phyloP scores from a whole-genome alignment of 92 coral and sea anemone species.

The Siderastrea siderea region DNA sequence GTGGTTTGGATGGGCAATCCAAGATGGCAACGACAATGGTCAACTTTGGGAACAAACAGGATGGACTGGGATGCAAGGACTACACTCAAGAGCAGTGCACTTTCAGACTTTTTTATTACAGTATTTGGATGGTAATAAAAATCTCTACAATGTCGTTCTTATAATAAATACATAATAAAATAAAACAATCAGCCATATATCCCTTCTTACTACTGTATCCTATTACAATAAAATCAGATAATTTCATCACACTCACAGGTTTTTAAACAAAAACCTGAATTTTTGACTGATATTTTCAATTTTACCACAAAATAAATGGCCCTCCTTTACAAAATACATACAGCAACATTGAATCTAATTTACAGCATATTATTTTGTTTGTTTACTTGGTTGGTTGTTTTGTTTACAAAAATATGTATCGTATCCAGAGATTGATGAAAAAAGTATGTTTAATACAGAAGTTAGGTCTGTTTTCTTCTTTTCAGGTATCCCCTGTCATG shows the following conservation, averaged over 20 bases:
- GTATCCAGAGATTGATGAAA: constrained; percentile 10
- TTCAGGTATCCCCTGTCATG: constrained; percentile 99
- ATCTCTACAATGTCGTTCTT: constrained; percentile 21
- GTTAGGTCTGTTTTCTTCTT: neutral
- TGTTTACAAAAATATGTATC: constrained; percentile 30
- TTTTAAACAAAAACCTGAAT: neutral
- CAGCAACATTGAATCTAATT: neutral
- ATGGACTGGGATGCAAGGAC: no score
- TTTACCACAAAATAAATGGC: neutral
- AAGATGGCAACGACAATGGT: no score
- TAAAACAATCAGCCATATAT: neutral
- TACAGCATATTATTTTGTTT: neutral
- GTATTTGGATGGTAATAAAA: neutral
- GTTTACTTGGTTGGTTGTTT: neutral
- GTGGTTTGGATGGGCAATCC: no score
- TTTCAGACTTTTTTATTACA: neutral
- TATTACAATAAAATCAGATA: neutral
- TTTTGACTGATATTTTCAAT: neutral
- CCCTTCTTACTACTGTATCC: neutral
- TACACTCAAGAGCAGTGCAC: no score
- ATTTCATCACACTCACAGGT: neutral
- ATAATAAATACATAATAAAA: constrained; percentile 30
- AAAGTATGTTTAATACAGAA: constrained; percentile 15
- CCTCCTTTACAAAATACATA: constrained; percentile 1
- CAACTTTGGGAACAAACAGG: no score